Base-by-base conservation (phyloP, 2,888 invertebrate species). In the Opisthograptis luteolata region DNA sequence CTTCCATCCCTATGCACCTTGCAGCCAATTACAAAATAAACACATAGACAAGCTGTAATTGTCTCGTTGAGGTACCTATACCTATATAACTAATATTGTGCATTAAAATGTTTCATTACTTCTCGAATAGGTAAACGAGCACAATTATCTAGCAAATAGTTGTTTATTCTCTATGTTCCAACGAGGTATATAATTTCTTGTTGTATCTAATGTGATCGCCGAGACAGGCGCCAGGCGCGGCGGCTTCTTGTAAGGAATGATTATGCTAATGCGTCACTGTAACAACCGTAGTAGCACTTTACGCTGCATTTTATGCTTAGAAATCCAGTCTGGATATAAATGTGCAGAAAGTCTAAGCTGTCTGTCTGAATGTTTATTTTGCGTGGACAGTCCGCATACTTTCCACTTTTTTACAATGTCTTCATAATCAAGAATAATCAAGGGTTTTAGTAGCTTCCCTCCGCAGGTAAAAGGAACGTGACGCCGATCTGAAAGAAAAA, bases 191-290 rank as follows among this genome's bases (percentile, higher is more conserved):
- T 84, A 87, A 89, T 88, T 89, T 85, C 80, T 82, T 79, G 76
- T 68, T 76, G 71, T 75, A 81, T 81, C 79, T 85, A 82, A 84
- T 82, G 73, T 74, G 82, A 80, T 73, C 75, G 81, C 75, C 81
- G 85, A 81, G 83, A 76, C 82, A 57, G 87, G 87, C 88, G 88
- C 86, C 87, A 80, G 70, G 76, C 81, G 76, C 70, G 82, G 71
- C 87, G 84, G 85, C 82, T 79, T 79, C 81, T 76, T 73, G 65
- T 73, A 82, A 84, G 84, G 81, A 79, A 76, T 79, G 65, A 78
- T 84, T 82, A 87, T 87, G 82, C 76, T 84, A 86, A 87, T 87
- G 76, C 73, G 66, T 79, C 76, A 78, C 53, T 61, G 70, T 75
- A 79, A 74, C 75, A 68, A 73, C 73, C 67, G 61, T 37, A 57